Evolutionary conservation across 1,140 invertebrate genomes (phyloP).

Genomic region (Cepaea nemoralis): DNA sequence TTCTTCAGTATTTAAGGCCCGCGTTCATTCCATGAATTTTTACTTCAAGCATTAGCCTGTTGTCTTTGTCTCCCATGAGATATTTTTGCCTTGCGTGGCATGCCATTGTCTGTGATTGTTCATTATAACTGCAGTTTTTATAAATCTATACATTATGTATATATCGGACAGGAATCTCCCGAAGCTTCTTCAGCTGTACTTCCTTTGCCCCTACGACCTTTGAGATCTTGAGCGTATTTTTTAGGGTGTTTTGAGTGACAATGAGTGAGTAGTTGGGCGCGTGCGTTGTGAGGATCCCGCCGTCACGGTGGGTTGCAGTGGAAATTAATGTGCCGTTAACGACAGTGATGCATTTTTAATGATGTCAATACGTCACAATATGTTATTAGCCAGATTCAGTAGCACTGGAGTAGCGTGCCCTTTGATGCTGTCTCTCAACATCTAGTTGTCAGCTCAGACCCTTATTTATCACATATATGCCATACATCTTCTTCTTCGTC

Average conservation of each 20-base stretch:
- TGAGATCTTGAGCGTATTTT: neutral
- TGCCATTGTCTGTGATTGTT: neutral
- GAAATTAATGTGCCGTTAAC: neutral
- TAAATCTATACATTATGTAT: neutral
- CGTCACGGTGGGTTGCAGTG: neutral
- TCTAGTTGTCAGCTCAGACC: no score
- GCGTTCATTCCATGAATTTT: neutral
- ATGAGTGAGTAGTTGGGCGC: slow-evolving; percentile 16
- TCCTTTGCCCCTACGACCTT: neutral
- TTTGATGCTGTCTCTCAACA: neutral
- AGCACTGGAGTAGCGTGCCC: neutral
- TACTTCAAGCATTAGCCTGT: no score
- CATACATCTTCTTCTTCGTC: no score
- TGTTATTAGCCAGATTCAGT: neutral
- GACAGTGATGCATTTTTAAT: slow-evolving; percentile 24
- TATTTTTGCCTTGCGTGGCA: neutral
- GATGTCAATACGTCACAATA: neutral
- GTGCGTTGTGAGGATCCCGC: neutral
- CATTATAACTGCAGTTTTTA: neutral
- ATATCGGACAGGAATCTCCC: neutral
- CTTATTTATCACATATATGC: no score
- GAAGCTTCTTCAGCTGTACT: neutral
- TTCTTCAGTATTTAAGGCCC: neutral
- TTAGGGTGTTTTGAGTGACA: slow-evolving; percentile 8
- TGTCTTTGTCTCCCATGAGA: no score